Conservation (phyloP, 35 echinoderm and acorn worm genomes). For the Anneissia japonica region DNA sequence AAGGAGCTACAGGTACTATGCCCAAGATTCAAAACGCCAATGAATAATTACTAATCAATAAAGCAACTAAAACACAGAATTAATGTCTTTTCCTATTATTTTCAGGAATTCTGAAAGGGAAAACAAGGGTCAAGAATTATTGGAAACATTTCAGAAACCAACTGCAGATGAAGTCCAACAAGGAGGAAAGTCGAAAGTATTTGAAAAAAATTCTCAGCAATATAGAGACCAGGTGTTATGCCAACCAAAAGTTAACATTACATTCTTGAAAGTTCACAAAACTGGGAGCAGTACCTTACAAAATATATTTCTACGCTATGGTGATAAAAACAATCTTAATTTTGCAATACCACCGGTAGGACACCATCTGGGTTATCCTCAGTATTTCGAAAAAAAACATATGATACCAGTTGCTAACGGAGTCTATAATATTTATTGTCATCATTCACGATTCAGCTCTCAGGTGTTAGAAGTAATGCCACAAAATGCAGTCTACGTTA, state of each 20-base stretch:
- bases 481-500: slow-evolving; percentile 75
- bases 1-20: no score
- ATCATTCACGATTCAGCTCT: slow-evolving; percentile 78
- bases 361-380: slow-evolving; percentile 69
- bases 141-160: no score
- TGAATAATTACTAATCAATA: no score
- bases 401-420: slow-evolving; percentile 44
- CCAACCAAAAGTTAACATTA: slow-evolving; percentile 63
- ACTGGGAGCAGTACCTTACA: slow-evolving; percentile 96
- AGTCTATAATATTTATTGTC: slow-evolving; percentile 79
- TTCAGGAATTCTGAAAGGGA: no score
- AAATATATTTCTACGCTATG: slow-evolving; percentile 90
- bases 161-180: no score
- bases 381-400: slow-evolving; percentile 62
- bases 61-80: no score
- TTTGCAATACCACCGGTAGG: slow-evolving; percentile 68
- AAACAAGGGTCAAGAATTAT: no score
- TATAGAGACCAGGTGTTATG: slow-evolving; percentile 1
- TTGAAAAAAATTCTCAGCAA: no score
- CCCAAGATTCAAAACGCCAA: no score
- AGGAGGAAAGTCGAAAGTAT: no score
- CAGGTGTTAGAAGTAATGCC: slow-evolving; percentile 72
- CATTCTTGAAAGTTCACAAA: slow-evolving; percentile 90
- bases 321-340: slow-evolving; percentile 57
- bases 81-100: no score